phyloP scores from a whole-genome alignment of 1,140 invertebrate genomes.

The Drosophila tristis region DNA sequence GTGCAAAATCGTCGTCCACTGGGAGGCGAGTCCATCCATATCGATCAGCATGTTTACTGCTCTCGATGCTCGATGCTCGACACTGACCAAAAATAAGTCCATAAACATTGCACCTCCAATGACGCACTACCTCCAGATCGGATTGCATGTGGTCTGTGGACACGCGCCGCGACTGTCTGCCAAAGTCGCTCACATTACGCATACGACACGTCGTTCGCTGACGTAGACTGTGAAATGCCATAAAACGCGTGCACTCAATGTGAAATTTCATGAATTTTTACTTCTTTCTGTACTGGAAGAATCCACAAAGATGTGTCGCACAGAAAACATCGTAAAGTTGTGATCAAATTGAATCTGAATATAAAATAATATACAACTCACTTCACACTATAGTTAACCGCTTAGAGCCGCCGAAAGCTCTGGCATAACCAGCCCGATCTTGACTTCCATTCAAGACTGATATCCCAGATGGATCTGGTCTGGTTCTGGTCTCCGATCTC shows the following conservation, averaged over 20 bases:
- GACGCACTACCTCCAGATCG: conserved; percentile 50
- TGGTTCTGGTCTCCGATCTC: conserved; percentile 3
- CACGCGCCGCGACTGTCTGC: conserved; percentile 45
- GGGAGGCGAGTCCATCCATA: too few relatives aligned
- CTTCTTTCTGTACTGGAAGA: not conserved
- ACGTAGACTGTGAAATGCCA: conserved; percentile 15
- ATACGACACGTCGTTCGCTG: conserved; percentile 49
- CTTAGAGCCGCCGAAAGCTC: conserved; percentile 59
- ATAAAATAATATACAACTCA: conserved; percentile 18
- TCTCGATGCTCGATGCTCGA: not conserved
- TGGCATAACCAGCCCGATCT: conserved; percentile 59
- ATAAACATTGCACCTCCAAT: conserved; percentile 59
- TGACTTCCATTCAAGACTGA: conserved; percentile 57
- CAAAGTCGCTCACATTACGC: conserved; percentile 44
- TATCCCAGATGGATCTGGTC: not conserved
- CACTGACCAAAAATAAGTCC: conserved; percentile 58
- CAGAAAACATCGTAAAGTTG: conserved; percentile 3
- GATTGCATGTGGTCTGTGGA: conserved; percentile 46
- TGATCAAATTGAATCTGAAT: conserved; percentile 25
- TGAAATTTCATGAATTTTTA: not conserved
- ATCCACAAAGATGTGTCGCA: conserved; percentile 17
- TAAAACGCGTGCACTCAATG: conserved; percentile 6
- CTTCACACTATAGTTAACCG: conserved; percentile 51
- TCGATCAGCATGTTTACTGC: conserved; percentile 20
- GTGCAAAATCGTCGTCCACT: conserved; percentile 30